Evolutionary conservation across 2,113 vertebrate genomes (phyloP), one percentile per base, ranked within the genome.

Genomic region (Mesoclemmys tuberculata): DNA sequence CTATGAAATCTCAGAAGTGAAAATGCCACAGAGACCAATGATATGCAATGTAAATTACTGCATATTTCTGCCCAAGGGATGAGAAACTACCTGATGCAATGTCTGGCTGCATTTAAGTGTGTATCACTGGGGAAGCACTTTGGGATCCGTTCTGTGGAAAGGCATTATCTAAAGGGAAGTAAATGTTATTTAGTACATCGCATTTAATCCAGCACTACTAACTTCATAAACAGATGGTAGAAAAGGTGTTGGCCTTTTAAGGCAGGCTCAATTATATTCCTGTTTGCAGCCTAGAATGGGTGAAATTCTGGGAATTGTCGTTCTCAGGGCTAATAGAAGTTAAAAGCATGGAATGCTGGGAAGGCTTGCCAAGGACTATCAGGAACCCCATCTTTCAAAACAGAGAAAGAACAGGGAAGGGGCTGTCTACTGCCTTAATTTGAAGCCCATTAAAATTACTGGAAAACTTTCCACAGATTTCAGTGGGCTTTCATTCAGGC

Each of bases 181-280:
- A 83, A 89, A 83, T 56, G 54, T 88, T 95, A 29, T 81, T 89
- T 80, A 21, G 51, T 85, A 49, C 86, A 68, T 21, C 27, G 64
- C 12, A 64, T 88, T 35, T 74, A 74, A 51, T 1, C 84, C 74
- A 51, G 27, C 22, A 24, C 55, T 84, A 90, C 75, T 31, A 64
- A 55, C 61, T 78, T 10, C 1, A n/a, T 16, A 8, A 91, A 46
- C 5, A 80, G 29, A 46, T 68, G 21, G 64, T 92, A 88, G 44
- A 82, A 80, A 84, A 90, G 22, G 26, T 29, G 44, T 6, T 48
- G 51, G 27, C 10, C 41, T 79, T 83, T 24, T 80, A 92, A 93
- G 90, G 3, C 6, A 38, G 1, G 18, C 0, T 2, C 27, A 82
- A 13, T 10, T 0, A 0, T 46, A 52, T 89, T 13, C 58, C 21